phyloP scores from a whole-genome alignment of 2,888 invertebrate genomes.

The Hoplodrina ambigua region DNA sequence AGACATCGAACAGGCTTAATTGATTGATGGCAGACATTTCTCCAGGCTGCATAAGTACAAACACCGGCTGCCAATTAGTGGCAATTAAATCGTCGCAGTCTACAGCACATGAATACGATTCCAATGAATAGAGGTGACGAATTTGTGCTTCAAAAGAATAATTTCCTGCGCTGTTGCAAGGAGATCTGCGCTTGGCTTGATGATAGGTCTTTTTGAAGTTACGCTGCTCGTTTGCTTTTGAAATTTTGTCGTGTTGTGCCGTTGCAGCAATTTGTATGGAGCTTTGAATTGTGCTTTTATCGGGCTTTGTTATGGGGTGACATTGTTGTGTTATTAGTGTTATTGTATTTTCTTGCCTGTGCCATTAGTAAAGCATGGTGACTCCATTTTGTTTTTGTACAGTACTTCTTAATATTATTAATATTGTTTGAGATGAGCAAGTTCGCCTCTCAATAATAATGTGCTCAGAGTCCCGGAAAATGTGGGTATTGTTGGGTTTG shows the following conservation, averaged over 20 bases:
- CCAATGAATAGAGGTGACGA: constrained; percentile 52
- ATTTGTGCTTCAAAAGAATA: constrained; percentile 55
- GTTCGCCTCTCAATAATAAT: not conserved
- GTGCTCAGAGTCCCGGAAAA: not conserved
- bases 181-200: constrained; percentile 43
- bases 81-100: constrained; percentile 53
- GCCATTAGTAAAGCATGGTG: not conserved
- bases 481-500: not conserved
- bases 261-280: constrained; percentile 35
- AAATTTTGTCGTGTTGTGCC: constrained; percentile 34
- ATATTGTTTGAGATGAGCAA: too few species aligned
- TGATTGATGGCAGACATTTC: constrained; percentile 42
- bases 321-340: constrained; percentile 1
- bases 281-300: constrained; percentile 25
- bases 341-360: not conserved
- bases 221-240: constrained; percentile 53
- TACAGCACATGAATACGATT: constrained; percentile 45
- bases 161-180: constrained; percentile 26
- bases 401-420: too few species aligned
- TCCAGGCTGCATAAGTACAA: constrained; percentile 30
- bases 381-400: not conserved
- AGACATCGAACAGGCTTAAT: constrained; percentile 21
- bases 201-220: constrained; percentile 51
- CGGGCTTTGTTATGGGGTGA: constrained; percentile 4
- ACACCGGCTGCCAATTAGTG: constrained; percentile 45